These are phyloP conservation scores for Drosophila sturtevanti DNA, from an alignment of 1,140 invertebrate genomes.

Conservation along the genomic window DNA sequence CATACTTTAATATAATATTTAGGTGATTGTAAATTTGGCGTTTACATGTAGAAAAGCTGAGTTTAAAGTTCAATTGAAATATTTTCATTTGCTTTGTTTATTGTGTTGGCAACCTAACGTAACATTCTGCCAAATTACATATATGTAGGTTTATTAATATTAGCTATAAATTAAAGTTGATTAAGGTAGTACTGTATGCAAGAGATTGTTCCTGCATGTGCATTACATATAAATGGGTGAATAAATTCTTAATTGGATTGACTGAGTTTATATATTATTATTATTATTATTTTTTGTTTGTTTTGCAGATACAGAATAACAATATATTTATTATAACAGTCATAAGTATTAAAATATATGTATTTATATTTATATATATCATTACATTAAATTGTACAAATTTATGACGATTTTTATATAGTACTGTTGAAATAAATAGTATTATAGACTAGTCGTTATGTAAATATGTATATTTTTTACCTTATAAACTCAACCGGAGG, in stretches of 20 bases:
- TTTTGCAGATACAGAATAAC: constrained; percentile 8
- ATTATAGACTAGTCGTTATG: constrained; percentile 16
- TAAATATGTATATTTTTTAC: neutral
- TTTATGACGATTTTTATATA: neutral
- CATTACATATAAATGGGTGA: neutral
- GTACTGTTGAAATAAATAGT: constrained; percentile 16
- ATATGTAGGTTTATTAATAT: neutral
- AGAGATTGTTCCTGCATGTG: neutral
- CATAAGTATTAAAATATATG: constrained; percentile 17
- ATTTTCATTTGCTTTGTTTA: neutral
- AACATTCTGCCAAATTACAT: constrained; percentile 16
- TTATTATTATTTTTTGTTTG: neutral
- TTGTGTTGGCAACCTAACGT: constrained; percentile 12
- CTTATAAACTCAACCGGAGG: neutral
- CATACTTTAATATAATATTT: too few species aligned
- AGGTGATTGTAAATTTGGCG: too few species aligned
- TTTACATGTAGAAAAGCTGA: neutral
- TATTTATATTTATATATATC: too few species aligned
- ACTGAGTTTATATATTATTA: neutral
- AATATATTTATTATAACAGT: constrained; percentile 13
- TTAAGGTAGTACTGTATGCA: neutral
- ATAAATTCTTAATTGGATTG: constrained; percentile 10
- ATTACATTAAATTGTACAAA: neutral
- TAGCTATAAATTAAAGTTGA: neutral
- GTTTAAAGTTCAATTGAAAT: neutral